Base-by-base conservation (phyloP, 2,888 invertebrate genomes). In the Cerceris rybyensis region DNA sequence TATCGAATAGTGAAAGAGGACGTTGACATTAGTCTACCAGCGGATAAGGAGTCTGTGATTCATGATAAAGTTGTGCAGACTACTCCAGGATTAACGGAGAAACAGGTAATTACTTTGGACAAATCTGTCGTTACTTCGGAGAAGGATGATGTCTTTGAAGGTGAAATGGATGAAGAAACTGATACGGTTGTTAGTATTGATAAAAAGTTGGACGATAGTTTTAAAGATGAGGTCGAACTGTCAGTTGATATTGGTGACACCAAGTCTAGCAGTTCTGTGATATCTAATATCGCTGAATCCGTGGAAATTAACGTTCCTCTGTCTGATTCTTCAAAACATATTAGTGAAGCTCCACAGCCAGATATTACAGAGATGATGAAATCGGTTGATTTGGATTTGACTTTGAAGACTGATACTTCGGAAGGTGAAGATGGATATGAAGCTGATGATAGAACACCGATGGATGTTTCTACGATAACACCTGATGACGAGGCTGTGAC, bases 401-500 rank as follows among this genome's bases (percentile, higher is more conserved):
- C 87, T 0, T 76, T 81, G 41, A 86, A 87, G 46, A 89, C 91
- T 41, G 94, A 94, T 70, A 93, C 93, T 68, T 92, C 93, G 64
- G 90, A 91, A 52, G 88, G 91, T 50, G 92, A 93, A 59, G 94
- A 94, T 90, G 95, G 96, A n/a, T 96, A 96, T 88, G 96, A 96
- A 89, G 94, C 96, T 9, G 96, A 96, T 87, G 94, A 95, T 81
- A 93, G 95, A 78, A 94, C 95, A 0, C 93, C 94, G 28, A 93
- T 95, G 87, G 94, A 95, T 91, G 93, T 95, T 92, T 89, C 86
- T 11, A 85, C 89, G 2, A 69, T 84, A 2, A 70, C 78, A n/a
- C 86, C 84, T 11, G 90, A 93, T 13, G 92, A 92, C 17, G 91
- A 92, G 0, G 59, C 91, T 46, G 81, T 87, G 39, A 89, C 68